These are phyloP conservation scores for Vombatus ursinus DNA, from an alignment of 2,113 vertebrate species.

Conservation along the genomic window DNA sequence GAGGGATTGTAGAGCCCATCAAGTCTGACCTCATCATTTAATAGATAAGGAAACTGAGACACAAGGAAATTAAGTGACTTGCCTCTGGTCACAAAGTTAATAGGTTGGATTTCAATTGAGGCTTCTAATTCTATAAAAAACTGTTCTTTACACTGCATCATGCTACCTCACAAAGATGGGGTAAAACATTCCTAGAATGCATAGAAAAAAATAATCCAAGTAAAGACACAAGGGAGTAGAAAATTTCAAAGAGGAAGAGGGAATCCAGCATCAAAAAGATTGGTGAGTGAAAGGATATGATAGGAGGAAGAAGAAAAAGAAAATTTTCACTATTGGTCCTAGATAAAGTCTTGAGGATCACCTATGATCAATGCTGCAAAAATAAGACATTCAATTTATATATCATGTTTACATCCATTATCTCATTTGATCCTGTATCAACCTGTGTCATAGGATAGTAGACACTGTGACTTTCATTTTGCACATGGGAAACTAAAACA, in stretches of 20 bases:
- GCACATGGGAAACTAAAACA: not conserved
- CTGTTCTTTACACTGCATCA: not conserved
- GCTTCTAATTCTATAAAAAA: not conserved
- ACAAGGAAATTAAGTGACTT: not conserved
- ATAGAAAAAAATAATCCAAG: not conserved
- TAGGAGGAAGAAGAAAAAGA: not conserved
- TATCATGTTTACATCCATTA: not conserved
- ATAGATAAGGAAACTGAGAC: not conserved
- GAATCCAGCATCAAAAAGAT: not conserved
- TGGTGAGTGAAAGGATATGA: not conserved
- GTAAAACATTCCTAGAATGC: not conserved
- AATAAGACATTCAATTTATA: not conserved
- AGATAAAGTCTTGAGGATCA: not conserved
- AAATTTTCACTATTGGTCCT: not conserved
- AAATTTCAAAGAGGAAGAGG: not conserved
- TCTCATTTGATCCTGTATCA: not conserved
- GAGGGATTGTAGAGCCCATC: not conserved
- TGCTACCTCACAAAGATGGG: not conserved
- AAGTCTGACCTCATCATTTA: not conserved
- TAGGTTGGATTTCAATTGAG: not conserved
- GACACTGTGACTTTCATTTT: not conserved
- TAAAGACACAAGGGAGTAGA: not conserved
- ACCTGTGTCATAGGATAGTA: not conserved
- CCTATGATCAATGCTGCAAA: not conserved
- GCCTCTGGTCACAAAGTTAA: not conserved